Percentiles rank a stretch among this genome's conserved stretches.
phyloP scores from a whole-genome alignment of 1,140 invertebrate genomes.

The Pachypsylla venusta region DNA sequence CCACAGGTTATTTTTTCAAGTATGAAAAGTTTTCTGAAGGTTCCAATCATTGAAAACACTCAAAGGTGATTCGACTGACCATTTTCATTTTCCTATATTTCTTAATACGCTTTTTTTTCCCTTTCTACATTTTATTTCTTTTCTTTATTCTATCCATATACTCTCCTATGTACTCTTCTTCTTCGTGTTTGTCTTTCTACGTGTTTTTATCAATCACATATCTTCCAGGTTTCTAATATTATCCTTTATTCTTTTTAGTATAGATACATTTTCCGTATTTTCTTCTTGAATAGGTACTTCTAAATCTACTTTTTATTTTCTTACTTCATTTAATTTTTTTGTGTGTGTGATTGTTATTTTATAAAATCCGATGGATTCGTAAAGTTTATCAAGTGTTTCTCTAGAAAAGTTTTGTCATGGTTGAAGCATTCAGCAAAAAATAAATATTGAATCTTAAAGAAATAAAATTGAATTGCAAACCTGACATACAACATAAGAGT shows the following conservation, averaged over 20 bases:
- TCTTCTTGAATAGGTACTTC: background rate
- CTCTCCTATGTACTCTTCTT: background rate
- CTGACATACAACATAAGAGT: no score
- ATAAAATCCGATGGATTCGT: no score
- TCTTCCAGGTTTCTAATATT: no score
- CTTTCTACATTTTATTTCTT: constrained; percentile 1
- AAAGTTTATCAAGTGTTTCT: no score
- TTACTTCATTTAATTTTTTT: constrained; percentile 1
- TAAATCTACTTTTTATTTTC: background rate
- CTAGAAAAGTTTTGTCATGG: no score
- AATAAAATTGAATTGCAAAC: no score
- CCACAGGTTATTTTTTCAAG: no score
- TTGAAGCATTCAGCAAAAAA: no score
- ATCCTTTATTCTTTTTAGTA: background rate
- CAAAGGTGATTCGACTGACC: constrained; percentile 8
- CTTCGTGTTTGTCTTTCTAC: constrained; percentile 4
- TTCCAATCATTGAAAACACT: no score
- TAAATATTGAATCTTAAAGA: no score
- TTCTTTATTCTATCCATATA: background rate
- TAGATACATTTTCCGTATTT: background rate
- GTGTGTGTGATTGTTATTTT: no score
- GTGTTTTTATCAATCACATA: constrained; percentile 6
- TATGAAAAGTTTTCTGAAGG: no score
- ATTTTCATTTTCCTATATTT: constrained; percentile 9
- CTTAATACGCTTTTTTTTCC: constrained; percentile 9